Base-by-base conservation (phyloP, 2,797 vertebrate species). In the Apogon talboti region DNA sequence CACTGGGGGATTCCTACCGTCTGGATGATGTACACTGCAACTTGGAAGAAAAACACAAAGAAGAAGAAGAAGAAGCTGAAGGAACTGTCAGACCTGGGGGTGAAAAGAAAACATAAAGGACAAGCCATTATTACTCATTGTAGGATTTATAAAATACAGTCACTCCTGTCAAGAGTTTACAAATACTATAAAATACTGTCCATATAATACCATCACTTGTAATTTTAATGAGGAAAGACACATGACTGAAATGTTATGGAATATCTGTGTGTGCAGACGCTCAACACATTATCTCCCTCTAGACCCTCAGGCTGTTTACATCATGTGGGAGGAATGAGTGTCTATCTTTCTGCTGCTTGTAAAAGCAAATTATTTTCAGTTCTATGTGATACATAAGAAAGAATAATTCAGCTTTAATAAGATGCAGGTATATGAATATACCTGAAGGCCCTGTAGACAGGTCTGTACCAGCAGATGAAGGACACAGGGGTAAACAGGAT, bases 21-120 rank as follows among this genome's bases (percentile, higher is more conserved):
- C 83, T 99, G 98, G 90, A 99, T 97, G 80, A 99, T 54, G 71
- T 96, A 97, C 74, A 98, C 94, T 0, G 88, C 91, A 83, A 96
- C 95, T 94, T 99, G 98, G 93, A 95, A 96, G 87, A 98, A 96
- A 83, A 99, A 99, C 60, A 99, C 60, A 38, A 99, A 96, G 84
- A 99, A 99, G 94, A 99, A 99, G 82, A 96, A 94, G 68, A 99
- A 99, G 94, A 99, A 99, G 89, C 93, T 98, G 95, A 99, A 97
- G 89, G 98, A 99, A 87, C 96, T 99, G 93, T 99, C 98, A 0
- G 96, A 95, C 95, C 98, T 99, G 73, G 49, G 35, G 78, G 67
- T 4, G 3, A 65, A 19, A 56, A 63, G 4, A 60, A 21, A 45
- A 43, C 5, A 28, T 0, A 16, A 10, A 35, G 3, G 30, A 43